These are phyloP conservation scores for Astur gentilis DNA, from an alignment of 2,113 vertebrate species.

Conservation along the genomic window DNA sequence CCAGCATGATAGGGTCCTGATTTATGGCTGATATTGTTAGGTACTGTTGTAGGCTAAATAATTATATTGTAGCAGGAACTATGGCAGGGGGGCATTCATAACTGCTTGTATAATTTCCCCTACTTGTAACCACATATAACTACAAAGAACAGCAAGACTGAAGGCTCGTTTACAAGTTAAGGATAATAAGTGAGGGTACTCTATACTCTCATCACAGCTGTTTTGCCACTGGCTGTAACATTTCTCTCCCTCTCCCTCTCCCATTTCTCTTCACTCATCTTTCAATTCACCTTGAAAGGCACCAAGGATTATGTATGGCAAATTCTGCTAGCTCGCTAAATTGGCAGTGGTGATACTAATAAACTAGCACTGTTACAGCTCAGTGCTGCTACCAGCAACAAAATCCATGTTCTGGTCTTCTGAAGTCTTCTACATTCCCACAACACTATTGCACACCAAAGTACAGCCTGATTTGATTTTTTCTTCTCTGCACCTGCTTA, in stretches of 20 bases:
- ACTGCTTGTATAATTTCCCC: not conserved
- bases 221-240: not conserved
- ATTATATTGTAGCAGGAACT: not conserved
- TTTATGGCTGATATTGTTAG: not conserved
- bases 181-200: not conserved
- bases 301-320: not conserved
- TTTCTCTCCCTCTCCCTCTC: not conserved
- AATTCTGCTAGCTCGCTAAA: not conserved
- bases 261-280: not conserved
- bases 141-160: not conserved
- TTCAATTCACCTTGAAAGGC: constrained; percentile 10
- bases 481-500: not conserved
- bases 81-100: not conserved
- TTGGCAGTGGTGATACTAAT: not conserved
- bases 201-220: not conserved
- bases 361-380: not conserved
- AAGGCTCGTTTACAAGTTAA: not conserved
- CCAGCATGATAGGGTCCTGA: not conserved
- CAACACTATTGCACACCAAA: not conserved
- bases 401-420: not conserved
- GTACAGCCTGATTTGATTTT: not conserved
- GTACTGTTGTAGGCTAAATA: not conserved
- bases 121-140: not conserved
- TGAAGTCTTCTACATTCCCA: not conserved
- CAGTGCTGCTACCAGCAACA: not conserved